Evolutionary conservation across 2,797 vertebrate genomes (phyloP), one percentile per base, ranked within the genome.

Genomic region (Oreortyx pictus): DNA sequence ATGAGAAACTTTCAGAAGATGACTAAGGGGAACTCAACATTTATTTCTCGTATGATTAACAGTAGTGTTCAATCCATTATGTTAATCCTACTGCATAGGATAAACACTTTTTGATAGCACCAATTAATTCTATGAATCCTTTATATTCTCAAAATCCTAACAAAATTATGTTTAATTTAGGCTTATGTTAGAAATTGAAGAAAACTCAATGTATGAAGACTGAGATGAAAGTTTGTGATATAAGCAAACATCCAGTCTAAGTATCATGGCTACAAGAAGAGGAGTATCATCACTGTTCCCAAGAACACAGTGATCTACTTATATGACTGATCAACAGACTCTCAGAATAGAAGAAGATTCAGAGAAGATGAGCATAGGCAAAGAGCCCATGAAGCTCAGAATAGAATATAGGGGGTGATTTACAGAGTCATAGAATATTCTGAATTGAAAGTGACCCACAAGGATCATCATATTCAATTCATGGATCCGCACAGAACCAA

Each of bases 341-440:
- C 13, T n/a, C 52, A 6, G 6, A 5, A 7, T 17, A 16, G 15
- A 76, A 68, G 47, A 41, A 37, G 22, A 14, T 15, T 57, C 25
- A 29, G 75, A 88, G 25, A 11, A 72, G 9, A 66, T 14, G 2
- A 66, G 31, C 33, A 41, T 5, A 29, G 15, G 5, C 6, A 5
- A 62, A 20, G 6, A 1, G 4, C 9, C 60, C 70, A 7, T 0
- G 1, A 70, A 82, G 16, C 12, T 76, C 31, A 37, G 27, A 3
- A 27, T 33, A 47, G 23, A 78, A 56, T 25, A 57, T 2, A 7
- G 16, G 13, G 16, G 89, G 6, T 29, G 16, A 68, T 60, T 60
- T 50, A 50, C 25, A 50, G 49, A 25, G 25, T 49, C 47, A 43
- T 43, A 49, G 23, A 49, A 24, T 49, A 49, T 49, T 25, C 47